Base-by-base conservation (phyloP, 2,888 invertebrate species). In the Tubulanus polymorphus region DNA sequence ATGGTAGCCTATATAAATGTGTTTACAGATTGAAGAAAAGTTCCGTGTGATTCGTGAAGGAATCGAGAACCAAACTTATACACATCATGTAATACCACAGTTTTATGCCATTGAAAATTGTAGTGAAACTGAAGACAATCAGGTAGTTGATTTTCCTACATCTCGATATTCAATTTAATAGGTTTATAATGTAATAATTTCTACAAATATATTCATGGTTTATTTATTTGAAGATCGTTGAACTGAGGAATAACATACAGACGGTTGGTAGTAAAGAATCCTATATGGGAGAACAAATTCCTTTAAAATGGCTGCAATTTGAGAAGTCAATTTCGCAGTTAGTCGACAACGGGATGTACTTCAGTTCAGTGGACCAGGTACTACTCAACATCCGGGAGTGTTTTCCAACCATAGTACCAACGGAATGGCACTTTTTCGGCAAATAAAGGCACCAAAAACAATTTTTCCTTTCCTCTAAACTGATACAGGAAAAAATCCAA, bases 201-300 rank as follows among this genome's bases (percentile, higher is more conserved):
- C n/a, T n/a, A n/a, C n/a, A n/a, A n/a, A n/a, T n/a, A n/a, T n/a
- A n/a, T 27, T 30, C 18, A 30, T 23, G 18, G n/a, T 52, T 46
- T 41, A 6, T 26, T 41, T 32, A 8, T 53, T 48, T 56, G 30
- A 63, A 75, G 73, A 63, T 79, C 20, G 54, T 45, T 3, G 60
- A 65, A 25, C 63, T 79, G 29, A 65, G 72, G 49, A 55, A 59
- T 25, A 68, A 72, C 55, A 70, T 79, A 26, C 74, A 79, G 62
- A 65, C 69, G 32, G 67, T 75, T 12, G 72, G 74, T 1, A 59
- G 71, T 25, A 63, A 69, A 29, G 73, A 79, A 59, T 63, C 73
- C 0, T 76, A 79, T 56, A 76, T 79, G 63, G 78, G 78, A 15
- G 77, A 77, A 59, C 73, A 74, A 60, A 74, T 79, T 56, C 80